Percentiles rank a stretch among this genome's conserved stretches.
Conservation (phyloP, 2,113 vertebrate genomes). For the Polyodon spathula region DNA sequence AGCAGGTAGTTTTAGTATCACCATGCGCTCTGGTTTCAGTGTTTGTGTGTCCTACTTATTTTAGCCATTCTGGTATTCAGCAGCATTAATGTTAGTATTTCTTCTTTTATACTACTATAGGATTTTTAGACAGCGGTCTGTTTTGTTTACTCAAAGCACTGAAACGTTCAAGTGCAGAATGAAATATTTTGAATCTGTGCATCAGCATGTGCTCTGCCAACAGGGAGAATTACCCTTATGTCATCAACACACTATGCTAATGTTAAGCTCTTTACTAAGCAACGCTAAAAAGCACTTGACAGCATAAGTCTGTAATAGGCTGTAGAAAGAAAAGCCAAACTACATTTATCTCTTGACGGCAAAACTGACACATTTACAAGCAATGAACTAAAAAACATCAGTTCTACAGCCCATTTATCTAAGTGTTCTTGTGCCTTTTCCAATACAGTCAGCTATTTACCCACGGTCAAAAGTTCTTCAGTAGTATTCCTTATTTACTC, state of each 20-base stretch:
- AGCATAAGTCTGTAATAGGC: not conserved
- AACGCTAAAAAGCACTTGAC: not conserved
- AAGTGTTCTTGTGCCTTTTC: conserved; percentile 10
- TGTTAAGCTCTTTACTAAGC: not conserved
- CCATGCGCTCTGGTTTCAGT: too few species aligned
- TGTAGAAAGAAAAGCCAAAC: not conserved
- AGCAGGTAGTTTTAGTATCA: too few species aligned
- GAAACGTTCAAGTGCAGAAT: too few species aligned
- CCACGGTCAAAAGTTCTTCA: conserved; percentile 47
- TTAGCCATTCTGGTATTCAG: too few species aligned
- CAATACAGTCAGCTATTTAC: conserved; percentile 43
- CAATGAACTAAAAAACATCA: conserved; percentile 4
- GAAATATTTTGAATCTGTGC: too few species aligned
- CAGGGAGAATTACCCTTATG: not conserved
- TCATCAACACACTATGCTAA: not conserved
- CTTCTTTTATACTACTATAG: too few species aligned
- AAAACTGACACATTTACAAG: not conserved
- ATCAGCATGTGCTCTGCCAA: too few species aligned
- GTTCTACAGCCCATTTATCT: conserved; percentile 9
- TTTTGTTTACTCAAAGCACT: too few species aligned
- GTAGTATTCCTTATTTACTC: conserved; percentile 7
- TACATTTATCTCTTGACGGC: not conserved
- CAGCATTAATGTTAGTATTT: too few species aligned
- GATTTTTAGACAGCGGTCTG: too few species aligned
- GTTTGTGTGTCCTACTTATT: too few species aligned